Percentiles rank a stretch among this genome's conserved stretches.
These are phyloP conservation scores for Euspilapteryx auroguttella DNA, from an alignment of 2,888 invertebrate genomes.

Conservation along the genomic window DNA sequence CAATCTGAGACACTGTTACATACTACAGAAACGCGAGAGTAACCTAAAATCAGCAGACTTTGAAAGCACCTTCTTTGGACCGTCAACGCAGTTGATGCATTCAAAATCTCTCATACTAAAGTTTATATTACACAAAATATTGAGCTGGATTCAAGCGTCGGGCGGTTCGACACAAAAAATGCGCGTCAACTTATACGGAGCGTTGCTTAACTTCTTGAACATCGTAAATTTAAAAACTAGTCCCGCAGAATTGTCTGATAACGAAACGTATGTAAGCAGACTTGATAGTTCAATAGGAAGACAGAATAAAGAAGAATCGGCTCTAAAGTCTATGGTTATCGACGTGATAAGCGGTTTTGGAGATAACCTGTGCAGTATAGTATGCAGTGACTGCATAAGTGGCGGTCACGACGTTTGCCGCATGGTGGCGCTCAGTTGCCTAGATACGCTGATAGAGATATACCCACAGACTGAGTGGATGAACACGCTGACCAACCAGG, in stretches of 20 bases:
- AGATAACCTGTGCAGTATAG: slow-evolving; percentile 74
- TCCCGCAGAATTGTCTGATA: slow-evolving; percentile 27
- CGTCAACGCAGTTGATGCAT: slow-evolving; percentile 49
- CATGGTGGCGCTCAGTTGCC: slow-evolving; percentile 82
- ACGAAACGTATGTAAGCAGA: slow-evolving; percentile 64
- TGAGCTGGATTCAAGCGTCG: slow-evolving; percentile 82
- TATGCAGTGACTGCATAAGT: slow-evolving; percentile 85
- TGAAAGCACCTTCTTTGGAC: slow-evolving; percentile 44
- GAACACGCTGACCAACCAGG: slow-evolving; percentile 42
- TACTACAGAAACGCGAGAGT: slow-evolving; percentile 48
- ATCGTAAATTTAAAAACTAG: slow-evolving; percentile 65
- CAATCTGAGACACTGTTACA: slow-evolving; percentile 72
- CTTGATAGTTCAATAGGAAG: slow-evolving; percentile 61
- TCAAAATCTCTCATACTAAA: slow-evolving; percentile 69
- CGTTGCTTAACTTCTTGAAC: slow-evolving; percentile 78
- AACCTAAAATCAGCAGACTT: slow-evolving; percentile 35
- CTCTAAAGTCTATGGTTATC: slow-evolving; percentile 38
- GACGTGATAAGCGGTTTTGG: slow-evolving; percentile 71
- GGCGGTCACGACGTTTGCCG: slow-evolving; percentile 84
- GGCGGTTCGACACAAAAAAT: slow-evolving; percentile 82
- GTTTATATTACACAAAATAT: slow-evolving; percentile 72
- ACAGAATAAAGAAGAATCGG: slow-evolving; percentile 27
- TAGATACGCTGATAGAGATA: slow-evolving; percentile 77
- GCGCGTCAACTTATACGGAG: slow-evolving; percentile 83
- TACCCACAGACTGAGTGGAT: slow-evolving; percentile 68